Base-by-base conservation (phyloP, 2,888 invertebrate genomes). In the Phrixothrix hirtus region DNA sequence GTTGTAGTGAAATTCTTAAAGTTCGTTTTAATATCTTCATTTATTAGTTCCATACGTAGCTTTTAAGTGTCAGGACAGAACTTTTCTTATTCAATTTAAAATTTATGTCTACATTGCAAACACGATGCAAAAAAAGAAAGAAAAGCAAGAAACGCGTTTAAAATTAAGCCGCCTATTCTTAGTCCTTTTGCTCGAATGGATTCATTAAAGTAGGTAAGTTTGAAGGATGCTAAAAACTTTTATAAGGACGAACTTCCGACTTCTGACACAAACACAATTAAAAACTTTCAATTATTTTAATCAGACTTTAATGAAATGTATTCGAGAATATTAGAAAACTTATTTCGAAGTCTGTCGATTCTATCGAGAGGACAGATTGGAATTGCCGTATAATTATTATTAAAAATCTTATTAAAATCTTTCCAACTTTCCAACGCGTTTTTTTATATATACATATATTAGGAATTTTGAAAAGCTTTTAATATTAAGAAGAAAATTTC, bases 241-340 rank as follows among this genome's bases (percentile, higher is more conserved):
- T 7, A 21, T 21, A 21, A 7, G 21, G 21, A 21, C 21, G 21
- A 21, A 21, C 4, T 21, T 7, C 4, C 34, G 34, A 43, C 38
- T 31, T 32, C 32, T 39, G 35, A 29, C 51, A 42, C 45, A 52
- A 52, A 55, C 45, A 48, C 58, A 60, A 60, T 56, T 60, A 58
- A 60, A 59, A 58, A 60, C 50, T 59, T 59, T 59, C 50, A 55
- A 55, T 53, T 58, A 58, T 55, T 57, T 55, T 55, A 58, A 58
- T 55, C 38, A 44, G 50, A 57, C 49, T 57, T 55, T 55, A 59
- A 59, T 57, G 47, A 59, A 55, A 57, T 56, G 53, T 58, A 47
- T 58, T 52, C 50, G 34, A 36, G 38, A 25, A 38, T 50, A 50
- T 47, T 50, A 48, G 48, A 42, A 53, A 57, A 52, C 35, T 57